phyloP scores from a whole-genome alignment of 2,888 invertebrate genomes.

The Notodonta ziczac region DNA sequence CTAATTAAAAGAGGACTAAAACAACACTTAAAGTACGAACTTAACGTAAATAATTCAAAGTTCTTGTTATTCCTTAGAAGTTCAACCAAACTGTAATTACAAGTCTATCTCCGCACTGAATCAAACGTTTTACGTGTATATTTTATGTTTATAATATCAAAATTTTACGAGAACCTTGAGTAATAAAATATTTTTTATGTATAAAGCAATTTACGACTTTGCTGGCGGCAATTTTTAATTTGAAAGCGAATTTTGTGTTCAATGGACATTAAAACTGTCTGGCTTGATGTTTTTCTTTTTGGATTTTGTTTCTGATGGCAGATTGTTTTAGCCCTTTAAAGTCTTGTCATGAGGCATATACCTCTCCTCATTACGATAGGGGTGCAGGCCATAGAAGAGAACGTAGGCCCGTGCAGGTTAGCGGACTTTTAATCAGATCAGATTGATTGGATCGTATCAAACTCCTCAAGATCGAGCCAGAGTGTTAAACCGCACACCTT shows the following conservation, averaged over 20 bases:
- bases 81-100: conserved; percentile 39
- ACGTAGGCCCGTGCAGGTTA: too few species aligned
- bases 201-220: conserved; percentile 34
- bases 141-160: conserved; percentile 43
- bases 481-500: too few species aligned
- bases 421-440: too few species aligned
- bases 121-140: conserved; percentile 40
- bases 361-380: too few species aligned
- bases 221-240: conserved; percentile 23
- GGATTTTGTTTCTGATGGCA: too few species aligned
- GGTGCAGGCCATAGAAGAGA: too few species aligned
- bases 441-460: too few species aligned
- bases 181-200: conserved; percentile 43
- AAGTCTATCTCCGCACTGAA: conserved; percentile 39
- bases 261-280: not conserved
- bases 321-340: too few species aligned
- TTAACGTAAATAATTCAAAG: conserved; percentile 4
- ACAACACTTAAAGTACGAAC: not conserved
- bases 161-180: conserved; percentile 35
- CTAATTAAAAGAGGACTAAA: not conserved
- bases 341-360: too few species aligned
- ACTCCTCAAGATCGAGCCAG: too few species aligned
- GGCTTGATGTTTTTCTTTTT: too few species aligned
- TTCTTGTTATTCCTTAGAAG: not conserved
- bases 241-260: conserved; percentile 7